A percentile compares a stretch with the other conserved stretches of the same genome.
Evolutionary conservation across 1,140 invertebrate species (phyloP).

Genomic region (Drosophila willistoni): DNA sequence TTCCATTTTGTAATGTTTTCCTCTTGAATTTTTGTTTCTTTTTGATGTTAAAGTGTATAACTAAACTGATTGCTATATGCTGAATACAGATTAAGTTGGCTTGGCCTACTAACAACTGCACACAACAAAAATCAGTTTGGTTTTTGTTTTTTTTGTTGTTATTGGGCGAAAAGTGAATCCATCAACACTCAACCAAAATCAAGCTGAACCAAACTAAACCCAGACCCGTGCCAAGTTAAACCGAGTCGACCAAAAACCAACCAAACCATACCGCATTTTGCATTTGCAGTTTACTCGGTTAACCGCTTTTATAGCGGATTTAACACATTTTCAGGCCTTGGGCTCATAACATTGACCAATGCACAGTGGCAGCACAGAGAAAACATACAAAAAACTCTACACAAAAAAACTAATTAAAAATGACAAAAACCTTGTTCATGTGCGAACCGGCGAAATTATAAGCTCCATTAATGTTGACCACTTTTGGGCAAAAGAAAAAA

Average conservation of each 20-base stretch:
- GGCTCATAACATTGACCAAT: constrained; percentile 24
- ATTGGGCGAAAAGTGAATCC: constrained; percentile 33
- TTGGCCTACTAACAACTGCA: not conserved
- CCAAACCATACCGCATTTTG: constrained; percentile 58
- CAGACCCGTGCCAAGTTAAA: constrained; percentile 34
- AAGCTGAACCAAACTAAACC: constrained; percentile 10
- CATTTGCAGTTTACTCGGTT: constrained; percentile 78
- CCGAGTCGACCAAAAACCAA: constrained; percentile 12
- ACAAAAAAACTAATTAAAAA: constrained; percentile 2
- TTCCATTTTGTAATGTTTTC: not conserved
- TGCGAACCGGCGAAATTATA: too few relatives aligned
- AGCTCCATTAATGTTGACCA: too few relatives aligned
- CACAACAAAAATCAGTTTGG: not conserved
- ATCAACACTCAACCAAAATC: constrained; percentile 47
- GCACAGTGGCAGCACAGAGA: constrained; percentile 21
- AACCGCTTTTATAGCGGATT: constrained; percentile 77
- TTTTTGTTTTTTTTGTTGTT: not conserved
- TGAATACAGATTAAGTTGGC: not conserved
- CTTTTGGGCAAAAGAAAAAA: not conserved
- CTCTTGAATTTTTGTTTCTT: not conserved
- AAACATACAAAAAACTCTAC: not conserved
- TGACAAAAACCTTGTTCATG: not conserved
- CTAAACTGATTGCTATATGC: too few relatives aligned
- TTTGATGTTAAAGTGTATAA: not conserved
- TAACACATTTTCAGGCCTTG: constrained; percentile 59